A percentile compares a stretch with the other conserved stretches of the same genome.
phyloP scores from a whole-genome alignment of 2,113 vertebrate genomes.

The Ictalurus furcatus region DNA sequence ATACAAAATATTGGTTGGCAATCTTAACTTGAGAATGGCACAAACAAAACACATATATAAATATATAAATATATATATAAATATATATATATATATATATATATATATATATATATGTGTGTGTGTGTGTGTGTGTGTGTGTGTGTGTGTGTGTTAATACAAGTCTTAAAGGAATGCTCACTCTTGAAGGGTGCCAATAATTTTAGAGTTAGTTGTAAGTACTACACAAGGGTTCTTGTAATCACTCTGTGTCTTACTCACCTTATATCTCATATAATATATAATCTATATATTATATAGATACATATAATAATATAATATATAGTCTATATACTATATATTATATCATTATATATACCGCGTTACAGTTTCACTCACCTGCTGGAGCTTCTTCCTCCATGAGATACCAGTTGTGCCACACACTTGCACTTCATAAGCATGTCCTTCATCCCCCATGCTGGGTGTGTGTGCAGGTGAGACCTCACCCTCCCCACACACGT shows the following conservation, averaged over 20 bases:
- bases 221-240: neutral
- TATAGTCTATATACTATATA: neutral
- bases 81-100: no score
- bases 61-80: no score
- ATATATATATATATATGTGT: no score
- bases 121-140: no score
- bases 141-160: no score
- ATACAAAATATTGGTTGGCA: neutral
- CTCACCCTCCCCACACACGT: constrained; percentile 84
- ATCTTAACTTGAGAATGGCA: neutral
- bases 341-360: neutral
- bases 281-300: neutral
- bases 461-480: constrained; percentile 50
- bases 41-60: neutral
- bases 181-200: neutral
- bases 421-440: constrained; percentile 80
- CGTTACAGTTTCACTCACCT: constrained; percentile 63
- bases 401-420: constrained; percentile 88
- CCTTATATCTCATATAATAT: neutral
- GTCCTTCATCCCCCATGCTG: constrained; percentile 45
- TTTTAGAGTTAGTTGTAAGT: neutral
- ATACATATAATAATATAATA: neutral
- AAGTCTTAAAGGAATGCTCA: no score
- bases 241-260: neutral
- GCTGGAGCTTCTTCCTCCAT: constrained; percentile 81